Evolutionary conservation across 1,140 invertebrate species (phyloP).

Genomic region (Scaptomyza hsui): DNA sequence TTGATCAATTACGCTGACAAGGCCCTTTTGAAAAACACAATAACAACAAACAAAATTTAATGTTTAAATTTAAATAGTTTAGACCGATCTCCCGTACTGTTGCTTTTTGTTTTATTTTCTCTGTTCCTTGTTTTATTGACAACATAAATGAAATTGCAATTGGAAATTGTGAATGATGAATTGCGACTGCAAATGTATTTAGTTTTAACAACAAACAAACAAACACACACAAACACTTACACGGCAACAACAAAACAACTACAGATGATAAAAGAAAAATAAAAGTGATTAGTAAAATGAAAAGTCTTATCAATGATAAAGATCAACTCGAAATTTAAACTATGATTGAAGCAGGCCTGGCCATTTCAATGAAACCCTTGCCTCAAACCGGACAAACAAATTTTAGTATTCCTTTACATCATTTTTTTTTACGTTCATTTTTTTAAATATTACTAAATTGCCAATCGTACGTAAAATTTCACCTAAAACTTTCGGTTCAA

Average conservation of each 20-base stretch:
- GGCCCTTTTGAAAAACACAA: background rate
- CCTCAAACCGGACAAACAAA: conserved; percentile 31
- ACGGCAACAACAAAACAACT: conserved; percentile 55
- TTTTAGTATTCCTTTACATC: conserved; percentile 31
- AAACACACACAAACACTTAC: conserved; percentile 51
- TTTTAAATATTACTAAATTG: conserved; percentile 65
- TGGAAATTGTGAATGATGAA: conserved; percentile 39
- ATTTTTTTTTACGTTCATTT: conserved; percentile 9
- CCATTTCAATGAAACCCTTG: conserved; percentile 27
- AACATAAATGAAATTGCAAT: conserved; percentile 37
- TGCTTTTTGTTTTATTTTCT: conserved; percentile 50
- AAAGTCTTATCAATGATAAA: conserved; percentile 29
- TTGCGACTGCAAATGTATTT: conserved; percentile 64
- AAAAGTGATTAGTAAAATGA: conserved; percentile 78
- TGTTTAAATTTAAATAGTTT: conserved; percentile 65
- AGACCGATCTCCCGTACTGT: conserved; percentile 58
- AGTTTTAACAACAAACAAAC: conserved; percentile 62
- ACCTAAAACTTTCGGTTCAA: conserved; percentile 32
- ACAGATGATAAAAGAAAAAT: conserved; percentile 72
- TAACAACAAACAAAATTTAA: conserved; percentile 37
- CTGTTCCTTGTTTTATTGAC: conserved; percentile 18
- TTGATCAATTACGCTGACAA: conserved; percentile 1
- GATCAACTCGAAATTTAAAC: no score
- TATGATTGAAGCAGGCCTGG: conserved; percentile 32
- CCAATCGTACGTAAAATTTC: conserved; percentile 41